These are phyloP conservation scores for Erpornis zantholeuca DNA, from an alignment of 2,113 vertebrate genomes.

Conservation along the genomic window DNA sequence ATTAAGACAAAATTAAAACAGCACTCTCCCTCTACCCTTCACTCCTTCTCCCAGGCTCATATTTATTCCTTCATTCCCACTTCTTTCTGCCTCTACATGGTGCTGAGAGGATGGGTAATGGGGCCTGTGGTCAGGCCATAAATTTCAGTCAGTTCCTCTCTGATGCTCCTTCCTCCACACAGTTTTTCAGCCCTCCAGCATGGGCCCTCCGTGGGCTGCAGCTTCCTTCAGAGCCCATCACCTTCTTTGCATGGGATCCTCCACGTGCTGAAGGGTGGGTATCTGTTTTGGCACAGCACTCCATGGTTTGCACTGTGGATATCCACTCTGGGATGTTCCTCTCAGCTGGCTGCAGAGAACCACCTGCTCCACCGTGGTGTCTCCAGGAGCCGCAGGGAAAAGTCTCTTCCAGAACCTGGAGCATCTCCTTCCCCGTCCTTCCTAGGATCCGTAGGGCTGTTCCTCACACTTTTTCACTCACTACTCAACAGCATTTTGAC, in stretches of 20 bases:
- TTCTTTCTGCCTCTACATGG: background rate
- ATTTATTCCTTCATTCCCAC: background rate
- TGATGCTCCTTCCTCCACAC: background rate
- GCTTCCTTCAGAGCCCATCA: background rate
- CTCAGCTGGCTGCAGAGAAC: background rate
- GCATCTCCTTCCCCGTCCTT: background rate
- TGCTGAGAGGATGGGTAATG: background rate
- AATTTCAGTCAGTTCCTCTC: background rate
- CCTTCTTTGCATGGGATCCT: background rate
- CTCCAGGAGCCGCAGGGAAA: background rate
- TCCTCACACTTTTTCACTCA: background rate
- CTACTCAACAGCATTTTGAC: background rate
- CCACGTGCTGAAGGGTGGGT: background rate
- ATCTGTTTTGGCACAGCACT: background rate
- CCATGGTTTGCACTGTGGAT: background rate
- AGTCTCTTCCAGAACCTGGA: background rate
- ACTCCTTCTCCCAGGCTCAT: background rate
- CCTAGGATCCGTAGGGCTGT: background rate
- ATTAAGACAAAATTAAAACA: background rate
- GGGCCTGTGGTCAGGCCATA: accelerated
- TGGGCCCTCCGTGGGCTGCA: accelerated
- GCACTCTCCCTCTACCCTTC: accelerated
- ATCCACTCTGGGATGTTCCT: background rate
- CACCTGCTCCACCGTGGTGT: accelerated
- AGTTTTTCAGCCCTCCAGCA: background rate